These are phyloP conservation scores for Typhlichthys eigenmanni DNA, from an alignment of 2,797 vertebrate species.

Conservation along the genomic window DNA sequence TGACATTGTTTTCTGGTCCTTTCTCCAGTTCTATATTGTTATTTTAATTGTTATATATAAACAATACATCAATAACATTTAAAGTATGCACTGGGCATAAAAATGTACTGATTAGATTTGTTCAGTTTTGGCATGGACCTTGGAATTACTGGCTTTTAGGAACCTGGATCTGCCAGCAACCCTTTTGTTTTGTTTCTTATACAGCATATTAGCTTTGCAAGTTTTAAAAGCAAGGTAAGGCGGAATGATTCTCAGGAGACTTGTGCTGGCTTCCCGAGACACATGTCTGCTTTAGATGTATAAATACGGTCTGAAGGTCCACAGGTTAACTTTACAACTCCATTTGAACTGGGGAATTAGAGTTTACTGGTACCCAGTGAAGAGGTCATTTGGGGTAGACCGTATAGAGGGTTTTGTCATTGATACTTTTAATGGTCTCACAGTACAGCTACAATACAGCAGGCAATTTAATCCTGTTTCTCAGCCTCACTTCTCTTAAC, in stretches of 20 bases:
- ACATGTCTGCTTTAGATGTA: conserved; percentile 24
- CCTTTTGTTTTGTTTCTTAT: conserved; percentile 53
- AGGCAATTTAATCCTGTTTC: conserved; percentile 28
- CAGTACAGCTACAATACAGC: conserved; percentile 24
- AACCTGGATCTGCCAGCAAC: conserved; percentile 23
- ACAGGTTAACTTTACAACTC: conserved; percentile 17
- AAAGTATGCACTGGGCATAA: too few species aligned
- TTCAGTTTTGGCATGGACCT: conserved; percentile 3
- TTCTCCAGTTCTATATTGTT: not conserved
- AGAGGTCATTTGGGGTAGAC: conserved; percentile 14
- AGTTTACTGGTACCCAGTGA: not conserved
- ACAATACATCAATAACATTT: not conserved
- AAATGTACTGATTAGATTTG: not conserved
- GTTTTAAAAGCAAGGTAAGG: conserved; percentile 46
- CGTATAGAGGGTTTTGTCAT: conserved; percentile 16
- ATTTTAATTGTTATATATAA: not conserved
- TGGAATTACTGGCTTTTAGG: conserved; percentile 21
- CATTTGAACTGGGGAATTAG: not conserved
- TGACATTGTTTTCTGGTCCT: not conserved
- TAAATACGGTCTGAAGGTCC: conserved; percentile 28
- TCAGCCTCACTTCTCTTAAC: conserved; percentile 12
- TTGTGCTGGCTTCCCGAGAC: conserved; percentile 32
- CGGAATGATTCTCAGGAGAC: conserved; percentile 38
- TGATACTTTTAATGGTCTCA: conserved; percentile 37
- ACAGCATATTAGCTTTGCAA: conserved; percentile 49